These are phyloP conservation scores for Tolypeutes matacus DNA, from an alignment of 2,797 vertebrate genomes.

Conservation along the genomic window DNA sequence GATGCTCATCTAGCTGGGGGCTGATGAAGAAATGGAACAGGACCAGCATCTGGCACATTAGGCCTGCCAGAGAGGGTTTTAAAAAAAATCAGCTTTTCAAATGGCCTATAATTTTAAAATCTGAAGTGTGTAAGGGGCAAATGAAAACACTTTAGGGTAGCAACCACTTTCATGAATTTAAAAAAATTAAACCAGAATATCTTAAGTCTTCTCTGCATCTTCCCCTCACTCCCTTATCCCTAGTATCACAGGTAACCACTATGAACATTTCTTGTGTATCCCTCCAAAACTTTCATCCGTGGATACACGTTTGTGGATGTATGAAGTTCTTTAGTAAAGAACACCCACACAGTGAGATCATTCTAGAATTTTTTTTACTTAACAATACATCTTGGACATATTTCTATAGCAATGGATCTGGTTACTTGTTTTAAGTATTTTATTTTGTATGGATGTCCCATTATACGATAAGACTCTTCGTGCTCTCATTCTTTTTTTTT, in stretches of 20 bases:
- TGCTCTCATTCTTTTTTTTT: slow-evolving; percentile 12
- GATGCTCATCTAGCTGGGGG: background rate
- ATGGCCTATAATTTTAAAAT: slow-evolving; percentile 59
- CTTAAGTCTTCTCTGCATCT: background rate
- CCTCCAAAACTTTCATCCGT: background rate
- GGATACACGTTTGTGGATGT: background rate
- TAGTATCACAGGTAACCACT: slow-evolving; percentile 1
- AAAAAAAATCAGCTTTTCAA: slow-evolving; percentile 9
- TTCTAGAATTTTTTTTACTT: background rate
- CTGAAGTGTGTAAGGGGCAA: slow-evolving; percentile 22
- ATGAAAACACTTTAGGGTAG: slow-evolving; percentile 31
- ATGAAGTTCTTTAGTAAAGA: slow-evolving; percentile 54
- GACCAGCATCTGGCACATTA: background rate
- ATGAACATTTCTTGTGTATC: background rate
- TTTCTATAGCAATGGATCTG: background rate
- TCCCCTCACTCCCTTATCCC: background rate
- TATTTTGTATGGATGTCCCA: slow-evolving; percentile 15
- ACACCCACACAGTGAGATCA: background rate
- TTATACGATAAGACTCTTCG: background rate
- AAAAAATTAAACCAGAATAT: slow-evolving; percentile 36
- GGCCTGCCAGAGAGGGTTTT: background rate
- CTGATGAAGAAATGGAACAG: background rate
- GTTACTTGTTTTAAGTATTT: background rate
- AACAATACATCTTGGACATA: slow-evolving; percentile 9
- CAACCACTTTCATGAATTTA: background rate